Base-by-base conservation (phyloP, 1,140 invertebrate genomes). In the Eulimnadia texana region DNA sequence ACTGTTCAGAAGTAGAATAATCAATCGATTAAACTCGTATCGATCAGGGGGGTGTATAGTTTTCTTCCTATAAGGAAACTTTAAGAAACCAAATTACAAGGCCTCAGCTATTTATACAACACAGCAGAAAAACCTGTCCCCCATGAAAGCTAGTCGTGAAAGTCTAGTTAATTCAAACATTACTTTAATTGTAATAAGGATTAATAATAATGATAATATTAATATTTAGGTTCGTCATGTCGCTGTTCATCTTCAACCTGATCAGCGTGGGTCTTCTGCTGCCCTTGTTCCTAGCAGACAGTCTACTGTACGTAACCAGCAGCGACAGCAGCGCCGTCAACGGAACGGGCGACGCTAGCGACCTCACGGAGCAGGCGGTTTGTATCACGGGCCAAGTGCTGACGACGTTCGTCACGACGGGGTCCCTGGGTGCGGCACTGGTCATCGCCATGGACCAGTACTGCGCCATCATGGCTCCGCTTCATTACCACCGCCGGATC, bases 361-460 rank as follows among this genome's bases (percentile, higher is more conserved):
- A 70, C 13, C 73, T 72, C 65, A 64, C 68, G 3, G 58, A 59
- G 24, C 27, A 50, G 51, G 20, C 58, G 16, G 56, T 75, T 66
- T 80, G 79, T 65, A 72, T 73, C 51, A 66, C 74, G 10, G 74
- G 75, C 2, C 78, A 80, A 50, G 75, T 78, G 55, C 67, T 75
- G 3, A 74, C 77, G 54, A 78, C 75, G 33, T 67, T 78, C 1
- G 75, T 78, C 50, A 76, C 78, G 13, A 74, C 76, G 1, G 78
- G 78, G 19, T 80, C 79, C 16, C 78, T 83, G 1, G 76, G 89
- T 22, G 84, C 84, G 0, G 81, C 91, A 3, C 77, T 90, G 9
- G 77, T 92, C 10, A 89, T 93, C 42, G 85, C 86, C 1, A 73
- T 90, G 1, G 90, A 93, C 69, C 85, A 91, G 67, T 91, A 90